Evolutionary conservation across 2,113 vertebrate species (phyloP), one percentile per base, ranked within the genome.

Genomic region (Muntiacus muntjak): DNA sequence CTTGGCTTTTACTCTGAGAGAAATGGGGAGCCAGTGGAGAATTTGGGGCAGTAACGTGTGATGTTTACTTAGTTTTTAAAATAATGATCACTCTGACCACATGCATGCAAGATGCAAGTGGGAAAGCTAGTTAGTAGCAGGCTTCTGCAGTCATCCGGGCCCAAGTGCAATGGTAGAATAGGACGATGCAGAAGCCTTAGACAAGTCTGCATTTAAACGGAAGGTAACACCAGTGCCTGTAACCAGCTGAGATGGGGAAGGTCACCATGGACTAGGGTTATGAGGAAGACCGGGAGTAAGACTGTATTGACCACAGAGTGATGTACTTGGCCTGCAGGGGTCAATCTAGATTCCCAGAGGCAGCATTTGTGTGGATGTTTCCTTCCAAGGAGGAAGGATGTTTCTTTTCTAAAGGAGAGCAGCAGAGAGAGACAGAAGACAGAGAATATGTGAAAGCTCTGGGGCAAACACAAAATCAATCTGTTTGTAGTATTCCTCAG

Each of bases 61-160:
- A 86, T 19, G 33, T 14, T 89, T 43, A 52, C 26, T 93, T 87
- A 54, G 16, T 15, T 40, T 93, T 95, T 82, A 76, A 83, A 71
- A 83, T 43, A 36, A 26, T 7, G 40, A 71, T 36, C 26, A 43
- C 81, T 57, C 21, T 28, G 47, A 83, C 43, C 7, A 16, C 58
- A 79, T 5, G 21, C n/a, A 36, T 13, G 26, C 57, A 76, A 47
- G 83, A 40, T 21, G 7, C 25, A 58, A 40, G 33, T 36, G 9
- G 50, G 47, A 33, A 87, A 91, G 55, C 47, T 5, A 58, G 26
- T 55, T 21, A 47, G 45, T 33, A n/a, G 92, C 33, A 19, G 33
- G 36, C 25, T 54, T 58, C 83, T 71, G 43, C 28, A 58, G 43
- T 81, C 14, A 76, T 17, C 45, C 21, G 81, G 36, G 47, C 28